phyloP scores from a whole-genome alignment of 2,113 vertebrate genomes.

The Chaetops frenatus region DNA sequence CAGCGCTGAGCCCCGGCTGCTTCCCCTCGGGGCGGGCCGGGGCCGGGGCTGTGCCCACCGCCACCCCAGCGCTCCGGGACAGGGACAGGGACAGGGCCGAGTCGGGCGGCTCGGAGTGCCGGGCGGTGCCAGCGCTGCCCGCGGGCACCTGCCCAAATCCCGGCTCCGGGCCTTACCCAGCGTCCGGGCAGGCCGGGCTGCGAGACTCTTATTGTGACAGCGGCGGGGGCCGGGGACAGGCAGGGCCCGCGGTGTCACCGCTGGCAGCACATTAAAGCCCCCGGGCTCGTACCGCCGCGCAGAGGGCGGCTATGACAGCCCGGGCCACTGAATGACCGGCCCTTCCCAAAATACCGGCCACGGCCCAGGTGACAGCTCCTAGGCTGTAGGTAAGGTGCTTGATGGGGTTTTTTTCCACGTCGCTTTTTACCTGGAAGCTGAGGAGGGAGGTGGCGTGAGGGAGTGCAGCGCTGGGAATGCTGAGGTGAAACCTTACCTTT shows the following conservation, averaged over 20 bases:
- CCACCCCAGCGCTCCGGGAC: neutral
- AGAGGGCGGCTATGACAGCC: constrained; percentile 41
- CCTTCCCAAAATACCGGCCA: constrained; percentile 30
- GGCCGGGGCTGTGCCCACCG: neutral
- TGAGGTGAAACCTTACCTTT: fast-evolving
- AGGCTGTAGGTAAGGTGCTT: constrained; percentile 58
- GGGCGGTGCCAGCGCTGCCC: neutral
- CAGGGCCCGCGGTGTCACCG: constrained; percentile 56
- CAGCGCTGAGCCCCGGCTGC: neutral
- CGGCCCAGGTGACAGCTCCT: constrained; percentile 32
- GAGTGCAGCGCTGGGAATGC: fast-evolving
- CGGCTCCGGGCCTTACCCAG: neutral
- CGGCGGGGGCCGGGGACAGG: constrained; percentile 47
- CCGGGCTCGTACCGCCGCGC: constrained; percentile 33
- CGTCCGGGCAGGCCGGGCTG: neutral
- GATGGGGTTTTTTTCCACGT: neutral
- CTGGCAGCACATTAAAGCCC: constrained; percentile 70
- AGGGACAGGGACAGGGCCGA: neutral
- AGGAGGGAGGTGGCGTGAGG: neutral
- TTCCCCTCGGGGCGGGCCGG: too few species aligned
- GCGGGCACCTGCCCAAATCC: neutral
- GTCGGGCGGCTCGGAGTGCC: neutral
- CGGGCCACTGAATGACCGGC: constrained; percentile 1
- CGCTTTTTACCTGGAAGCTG: neutral
- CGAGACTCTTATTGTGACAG: constrained; percentile 74